Evolutionary conservation across 1,140 invertebrate genomes (phyloP), one percentile per base, ranked within the genome.

Genomic region (Ptiloglossa arizonensis): DNA sequence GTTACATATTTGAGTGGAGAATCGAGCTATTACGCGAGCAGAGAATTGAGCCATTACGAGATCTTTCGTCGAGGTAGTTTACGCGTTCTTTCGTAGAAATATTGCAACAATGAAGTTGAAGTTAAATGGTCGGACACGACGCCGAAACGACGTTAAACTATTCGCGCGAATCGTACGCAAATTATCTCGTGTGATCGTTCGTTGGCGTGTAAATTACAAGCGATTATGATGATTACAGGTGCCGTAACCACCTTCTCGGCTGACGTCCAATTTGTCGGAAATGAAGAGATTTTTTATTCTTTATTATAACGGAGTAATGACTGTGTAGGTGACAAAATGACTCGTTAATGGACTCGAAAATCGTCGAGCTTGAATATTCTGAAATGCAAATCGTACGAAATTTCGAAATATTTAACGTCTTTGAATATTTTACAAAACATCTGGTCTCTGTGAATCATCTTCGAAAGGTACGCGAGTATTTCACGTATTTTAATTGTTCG

Each of bases 191-290:
- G 19, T 19, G 66, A 76, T 59, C 66, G 73, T 76, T 60, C 64
- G 73, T 69, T 15, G n/a, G 64, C 66, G 73, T 22, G 73, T 41
- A 76, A 76, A 76, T 76, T 76, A 67, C 73, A 29, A 41, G 2
- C 73, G 73, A 76, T 76, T 76, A 76, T 29, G 41, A 69, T 59
- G 66, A 76, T 76, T 76, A 60, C 41, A 76, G 73, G 73, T 76
- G 66, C n/a, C 6, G 66, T 38, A 69, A 68, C 41, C 41, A 48
- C 22, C 22, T 57, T 50, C 54, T 27, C 62, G 27, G 15, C 41
- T 38, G 44, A 4, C 54, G 17, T 41, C 32, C 73, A 59, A 59
- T 76, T 59, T 50, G 32, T 48, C 54, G 54, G 41, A 59, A 76
- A 69, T 24, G 19, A 69, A 48, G 2, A 38, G 22, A 74, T 44